Evolutionary conservation across 1,140 invertebrate genomes (phyloP), one percentile per base, ranked within the genome.

Genomic region (Phenacoccus solenopsis): DNA sequence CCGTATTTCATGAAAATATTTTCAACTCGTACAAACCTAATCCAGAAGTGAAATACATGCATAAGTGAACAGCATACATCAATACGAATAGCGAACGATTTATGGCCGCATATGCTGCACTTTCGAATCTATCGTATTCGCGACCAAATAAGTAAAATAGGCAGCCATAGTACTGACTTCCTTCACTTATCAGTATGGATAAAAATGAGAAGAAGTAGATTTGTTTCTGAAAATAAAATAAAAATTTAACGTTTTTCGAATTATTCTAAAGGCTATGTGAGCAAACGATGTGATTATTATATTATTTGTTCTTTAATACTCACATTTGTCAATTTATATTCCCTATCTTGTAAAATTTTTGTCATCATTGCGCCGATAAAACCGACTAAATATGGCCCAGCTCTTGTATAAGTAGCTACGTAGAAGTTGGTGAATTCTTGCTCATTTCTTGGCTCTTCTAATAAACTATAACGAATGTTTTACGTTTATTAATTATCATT

Each of bases 1-100:
- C n/a, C 9, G n/a, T 38, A n/a, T n/a, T n/a, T n/a, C n/a, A n/a
- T n/a, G n/a, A n/a, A n/a, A n/a, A n/a, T n/a, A n/a, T n/a, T n/a
- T n/a, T n/a, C n/a, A n/a, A 32, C 30, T 7, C 30, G 30, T 20
- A 64, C 69, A 67, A 28, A 72, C 72, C 72, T 30, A 69, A 73
- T 27, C 72, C 72, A 20, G 69, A 67, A 16, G 68, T 72, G 10
- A 25, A 77, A 73, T 88, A 88, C 1, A 86, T 85, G 59, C 87
- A 85, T 4, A 89, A 82, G 9, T 91, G 79, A 86, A 88, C 90
- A 1, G 81, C 80, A 2, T 90, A 69, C 0, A 78, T 80, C 0
- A 86, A 7, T 0, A 82, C 81, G 84, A 88, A 91, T 0, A 78
- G 77, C 0, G 84, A 78, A 28, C 88, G 80, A 32, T 84, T 80